Conservation (phyloP, 1,140 invertebrate species). For the Drosophila albomicans region DNA sequence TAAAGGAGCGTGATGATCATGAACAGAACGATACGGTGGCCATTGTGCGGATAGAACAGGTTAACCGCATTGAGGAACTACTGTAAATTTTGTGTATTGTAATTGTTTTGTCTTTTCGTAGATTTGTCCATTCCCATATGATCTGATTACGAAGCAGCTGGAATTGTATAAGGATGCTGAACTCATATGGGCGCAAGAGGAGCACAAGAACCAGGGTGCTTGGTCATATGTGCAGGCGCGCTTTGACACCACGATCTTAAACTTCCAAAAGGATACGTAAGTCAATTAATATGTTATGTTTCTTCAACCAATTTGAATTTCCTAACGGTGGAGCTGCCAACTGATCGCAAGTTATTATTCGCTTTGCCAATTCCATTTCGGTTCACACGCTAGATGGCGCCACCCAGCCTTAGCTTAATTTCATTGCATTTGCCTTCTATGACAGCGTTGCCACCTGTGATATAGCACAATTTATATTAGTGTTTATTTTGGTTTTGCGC, state of each 20-base stretch:
- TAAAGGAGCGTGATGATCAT: constrained; percentile 92
- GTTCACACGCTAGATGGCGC: neutral
- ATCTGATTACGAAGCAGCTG: constrained; percentile 95
- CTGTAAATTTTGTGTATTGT: neutral
- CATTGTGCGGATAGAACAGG: constrained; percentile 95
- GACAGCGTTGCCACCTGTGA: neutral
- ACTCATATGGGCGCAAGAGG: constrained; percentile 97
- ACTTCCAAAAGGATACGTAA: constrained; percentile 55
- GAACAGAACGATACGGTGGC: constrained; percentile 93
- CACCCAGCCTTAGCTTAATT: neutral
- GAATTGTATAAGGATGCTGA: constrained; percentile 96
- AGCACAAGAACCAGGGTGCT: constrained; percentile 98
- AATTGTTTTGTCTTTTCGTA: constrained; percentile 79
- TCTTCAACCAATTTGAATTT: neutral
- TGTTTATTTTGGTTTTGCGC: constrained; percentile 2
- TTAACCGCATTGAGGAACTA: constrained; percentile 69
- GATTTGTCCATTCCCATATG: constrained; percentile 99
- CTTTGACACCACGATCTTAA: constrained; percentile 90
- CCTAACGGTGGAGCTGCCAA: neutral
- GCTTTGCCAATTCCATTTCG: neutral
- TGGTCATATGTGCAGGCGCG: constrained; percentile 98
- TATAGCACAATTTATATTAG: neutral
- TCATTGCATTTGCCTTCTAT: neutral
- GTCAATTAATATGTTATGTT: constrained; percentile 19
- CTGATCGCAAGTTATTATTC: neutral